A percentile compares a stretch with the other conserved stretches of the same genome.
Conservation (phyloP, 2,113 vertebrate species). For the Lampris megalopsis region DNA sequence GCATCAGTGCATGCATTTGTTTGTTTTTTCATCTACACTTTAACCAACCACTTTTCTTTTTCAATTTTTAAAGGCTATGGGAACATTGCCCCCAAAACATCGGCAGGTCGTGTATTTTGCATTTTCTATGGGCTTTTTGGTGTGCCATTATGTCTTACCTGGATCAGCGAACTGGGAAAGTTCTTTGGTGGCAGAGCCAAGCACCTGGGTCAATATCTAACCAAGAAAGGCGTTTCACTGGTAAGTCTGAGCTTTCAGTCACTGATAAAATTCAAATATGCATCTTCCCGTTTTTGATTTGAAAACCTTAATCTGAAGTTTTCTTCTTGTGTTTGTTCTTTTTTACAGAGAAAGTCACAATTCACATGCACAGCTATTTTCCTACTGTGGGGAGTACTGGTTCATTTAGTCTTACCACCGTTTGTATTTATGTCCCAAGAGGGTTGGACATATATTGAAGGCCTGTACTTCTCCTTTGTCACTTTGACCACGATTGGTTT, state of each 20-base stretch:
- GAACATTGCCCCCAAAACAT: slow-evolving; percentile 96
- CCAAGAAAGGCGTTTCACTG: slow-evolving; percentile 92
- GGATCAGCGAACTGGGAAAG: slow-evolving; percentile 98
- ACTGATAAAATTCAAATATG: neutral
- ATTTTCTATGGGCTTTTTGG: slow-evolving; percentile 98
- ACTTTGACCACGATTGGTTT: slow-evolving; percentile 98
- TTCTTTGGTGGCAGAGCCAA: slow-evolving; percentile 98
- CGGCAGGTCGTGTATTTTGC: slow-evolving; percentile 92
- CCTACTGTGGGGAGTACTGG: slow-evolving; percentile 92
- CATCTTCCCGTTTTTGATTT: neutral
- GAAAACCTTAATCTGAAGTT: slow-evolving; percentile 7
- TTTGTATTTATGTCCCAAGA: slow-evolving; percentile 97
- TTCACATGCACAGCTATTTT: slow-evolving; percentile 96
- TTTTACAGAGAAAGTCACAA: slow-evolving; percentile 91
- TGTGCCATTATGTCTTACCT: slow-evolving; percentile 93
- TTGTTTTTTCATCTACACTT: neutral
- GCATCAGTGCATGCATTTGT: too few relatives aligned
- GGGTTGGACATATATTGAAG: slow-evolving; percentile 94
- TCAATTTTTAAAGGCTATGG: slow-evolving; percentile 88
- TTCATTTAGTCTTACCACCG: slow-evolving; percentile 95
- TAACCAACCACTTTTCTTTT: accelerated
- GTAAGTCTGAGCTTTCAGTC: slow-evolving; percentile 74
- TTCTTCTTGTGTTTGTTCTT: slow-evolving; percentile 3
- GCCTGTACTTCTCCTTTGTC: slow-evolving; percentile 97
- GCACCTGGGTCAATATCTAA: slow-evolving; percentile 93